Percentiles rank a stretch among this genome's conserved stretches.
Evolutionary conservation across 2,113 vertebrate genomes (phyloP).

Genomic region (Numida meleagris): DNA sequence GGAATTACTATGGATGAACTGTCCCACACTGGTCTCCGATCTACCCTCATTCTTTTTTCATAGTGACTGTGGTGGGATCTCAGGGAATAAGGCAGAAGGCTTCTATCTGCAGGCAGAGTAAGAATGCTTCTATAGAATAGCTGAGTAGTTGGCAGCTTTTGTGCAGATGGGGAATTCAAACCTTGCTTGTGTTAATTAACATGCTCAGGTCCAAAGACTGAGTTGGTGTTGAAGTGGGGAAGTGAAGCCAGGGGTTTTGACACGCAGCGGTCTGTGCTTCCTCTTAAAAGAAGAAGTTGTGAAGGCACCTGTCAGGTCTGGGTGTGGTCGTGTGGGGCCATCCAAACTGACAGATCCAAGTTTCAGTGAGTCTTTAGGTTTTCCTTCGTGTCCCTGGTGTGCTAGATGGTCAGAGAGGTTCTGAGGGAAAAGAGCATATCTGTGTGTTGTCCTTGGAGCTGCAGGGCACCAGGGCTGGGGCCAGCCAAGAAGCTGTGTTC

Average conservation of each 20-base stretch:
- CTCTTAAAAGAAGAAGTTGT: conserved; percentile 58
- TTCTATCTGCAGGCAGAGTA: neutral
- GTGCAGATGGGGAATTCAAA: neutral
- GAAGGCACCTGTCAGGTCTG: conserved; percentile 45
- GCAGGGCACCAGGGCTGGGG: neutral
- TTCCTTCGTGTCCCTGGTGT: neutral
- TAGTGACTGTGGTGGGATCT: neutral
- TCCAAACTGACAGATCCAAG: conserved; percentile 41
- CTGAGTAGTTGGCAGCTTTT: neutral
- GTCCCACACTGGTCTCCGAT: neutral
- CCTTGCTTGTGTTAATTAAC: conserved; percentile 6
- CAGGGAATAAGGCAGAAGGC: neutral
- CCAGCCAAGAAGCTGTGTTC: neutral
- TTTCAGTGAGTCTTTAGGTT: neutral
- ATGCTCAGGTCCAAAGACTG: neutral
- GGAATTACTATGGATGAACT: neutral
- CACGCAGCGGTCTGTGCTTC: conserved; percentile 22
- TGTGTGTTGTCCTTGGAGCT: neutral
- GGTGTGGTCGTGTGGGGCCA: neutral
- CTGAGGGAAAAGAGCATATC: neutral
- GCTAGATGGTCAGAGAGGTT: neutral
- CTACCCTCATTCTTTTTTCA: neutral
- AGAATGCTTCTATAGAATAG: neutral
- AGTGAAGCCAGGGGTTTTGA: conserved; percentile 49
- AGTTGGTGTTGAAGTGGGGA: conserved; percentile 28